phyloP scores from a whole-genome alignment of 1,140 invertebrate genomes.

The Neomicropteryx cornuta region DNA sequence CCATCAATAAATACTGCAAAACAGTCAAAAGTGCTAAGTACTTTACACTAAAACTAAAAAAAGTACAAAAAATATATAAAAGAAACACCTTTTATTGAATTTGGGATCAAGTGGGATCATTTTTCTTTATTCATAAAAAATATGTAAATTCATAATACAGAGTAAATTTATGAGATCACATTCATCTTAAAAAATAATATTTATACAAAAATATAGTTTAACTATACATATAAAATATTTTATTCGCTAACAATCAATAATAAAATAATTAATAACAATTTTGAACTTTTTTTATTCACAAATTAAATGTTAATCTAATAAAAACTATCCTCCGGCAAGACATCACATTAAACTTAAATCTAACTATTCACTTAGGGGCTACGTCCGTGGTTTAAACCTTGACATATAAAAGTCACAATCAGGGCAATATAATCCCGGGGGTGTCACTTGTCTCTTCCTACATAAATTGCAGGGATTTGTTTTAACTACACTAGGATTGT shows the following conservation, averaged over 20 bases:
- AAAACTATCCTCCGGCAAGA: too few relatives aligned
- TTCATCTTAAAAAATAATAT: neutral
- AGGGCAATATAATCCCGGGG: slow-evolving; percentile 68
- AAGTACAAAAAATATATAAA: too few relatives aligned
- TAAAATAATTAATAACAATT: neutral
- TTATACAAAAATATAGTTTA: neutral
- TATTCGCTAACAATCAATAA: neutral
- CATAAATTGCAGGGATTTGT: slow-evolving; percentile 69
- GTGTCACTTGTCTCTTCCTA: slow-evolving; percentile 64
- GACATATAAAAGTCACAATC: slow-evolving; percentile 91
- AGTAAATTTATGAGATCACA: slow-evolving; percentile 8
- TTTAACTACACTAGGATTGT: slow-evolving; percentile 21
- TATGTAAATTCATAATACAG: slow-evolving; percentile 1
- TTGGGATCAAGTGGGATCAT: neutral
- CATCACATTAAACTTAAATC: too few relatives aligned
- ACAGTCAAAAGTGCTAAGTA: too few relatives aligned
- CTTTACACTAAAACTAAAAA: too few relatives aligned
- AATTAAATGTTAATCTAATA: too few relatives aligned
- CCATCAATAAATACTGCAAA: too few relatives aligned
- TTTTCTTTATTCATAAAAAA: neutral
- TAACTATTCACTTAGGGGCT: too few relatives aligned
- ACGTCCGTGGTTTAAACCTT: slow-evolving; percentile 53
- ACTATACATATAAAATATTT: neutral
- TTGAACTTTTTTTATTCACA: neutral
- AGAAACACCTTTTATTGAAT: neutral